Percentiles rank a stretch among this genome's conserved stretches.
Conservation (phyloP, 1,140 invertebrate species). For the Platyura marginata region DNA sequence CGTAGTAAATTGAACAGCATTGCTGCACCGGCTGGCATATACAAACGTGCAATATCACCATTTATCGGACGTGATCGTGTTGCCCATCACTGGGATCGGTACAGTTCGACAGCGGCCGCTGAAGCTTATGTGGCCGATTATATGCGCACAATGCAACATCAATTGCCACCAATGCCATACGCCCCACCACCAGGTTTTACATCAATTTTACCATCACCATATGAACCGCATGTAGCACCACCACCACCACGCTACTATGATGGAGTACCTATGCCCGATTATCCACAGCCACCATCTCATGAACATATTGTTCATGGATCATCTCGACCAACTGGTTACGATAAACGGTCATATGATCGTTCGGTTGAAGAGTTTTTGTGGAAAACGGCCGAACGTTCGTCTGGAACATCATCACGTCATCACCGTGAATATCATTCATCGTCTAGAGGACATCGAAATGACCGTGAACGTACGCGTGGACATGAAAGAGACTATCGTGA, state of each 20-base stretch:
- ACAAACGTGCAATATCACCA: conserved; percentile 37
- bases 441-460: conserved; percentile 1
- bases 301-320: no score
- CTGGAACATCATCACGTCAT: conserved; percentile 11
- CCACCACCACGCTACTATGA: conserved; percentile 60
- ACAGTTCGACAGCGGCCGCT: conserved; percentile 39
- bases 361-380: conserved; percentile 82
- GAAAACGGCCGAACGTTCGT: conserved; percentile 45
- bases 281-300: conserved; percentile 27
- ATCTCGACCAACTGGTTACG: conserved; percentile 34
- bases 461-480: conserved; percentile 1
- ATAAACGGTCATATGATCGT: conserved; percentile 67
- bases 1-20: conserved; percentile 11
- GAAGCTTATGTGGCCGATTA: conserved; percentile 60
- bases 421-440: conserved; percentile 7
- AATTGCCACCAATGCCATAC: conserved; percentile 53
- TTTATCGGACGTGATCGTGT: conserved; percentile 19
- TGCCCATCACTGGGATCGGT: conserved; percentile 26
- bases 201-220: conserved; percentile 30
- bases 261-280: conserved; percentile 40
- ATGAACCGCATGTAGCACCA: conserved; percentile 33
- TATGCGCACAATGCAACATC: conserved; percentile 63
- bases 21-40: conserved; percentile 23
- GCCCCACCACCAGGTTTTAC: conserved; percentile 39
- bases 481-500: conserved; percentile 9